These are phyloP conservation scores for Cryptus armator DNA, from an alignment of 2,888 invertebrate species.

Conservation along the genomic window DNA sequence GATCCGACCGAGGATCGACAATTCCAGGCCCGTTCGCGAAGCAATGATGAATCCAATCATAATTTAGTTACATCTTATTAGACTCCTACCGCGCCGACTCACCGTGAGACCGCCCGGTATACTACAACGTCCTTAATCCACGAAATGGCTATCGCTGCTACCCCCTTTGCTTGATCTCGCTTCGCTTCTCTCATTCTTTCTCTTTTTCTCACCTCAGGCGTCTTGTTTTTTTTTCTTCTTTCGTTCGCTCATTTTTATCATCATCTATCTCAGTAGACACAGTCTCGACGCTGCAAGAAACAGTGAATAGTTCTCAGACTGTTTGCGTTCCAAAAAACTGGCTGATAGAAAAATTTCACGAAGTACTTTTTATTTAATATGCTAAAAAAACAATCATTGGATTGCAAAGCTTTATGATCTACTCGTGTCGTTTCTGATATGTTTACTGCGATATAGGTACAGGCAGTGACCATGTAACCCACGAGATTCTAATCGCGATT, in stretches of 20 bases:
- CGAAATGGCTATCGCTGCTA: conserved; percentile 79
- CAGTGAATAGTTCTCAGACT: not conserved
- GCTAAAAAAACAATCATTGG: too few relatives aligned
- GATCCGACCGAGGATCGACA: conserved; percentile 76
- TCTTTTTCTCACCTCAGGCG: conserved; percentile 20
- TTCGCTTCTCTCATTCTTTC: conserved; percentile 69
- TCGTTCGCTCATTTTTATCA: not conserved
- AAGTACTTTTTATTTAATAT: too few relatives aligned
- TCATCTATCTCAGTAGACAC: not conserved
- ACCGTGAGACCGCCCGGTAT: conserved; percentile 83
- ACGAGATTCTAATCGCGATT: too few relatives aligned
- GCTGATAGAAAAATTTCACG: too few relatives aligned
- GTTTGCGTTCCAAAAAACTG: not conserved
- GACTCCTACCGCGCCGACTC: conserved; percentile 83
- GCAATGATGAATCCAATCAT: conserved; percentile 85
- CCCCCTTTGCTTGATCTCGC: conserved; percentile 60
- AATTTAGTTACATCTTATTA: conserved; percentile 85
- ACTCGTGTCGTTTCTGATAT: too few relatives aligned
- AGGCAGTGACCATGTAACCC: too few relatives aligned
- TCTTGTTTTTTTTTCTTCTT: not conserved
- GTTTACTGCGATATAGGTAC: too few relatives aligned
- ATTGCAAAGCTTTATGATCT: too few relatives aligned
- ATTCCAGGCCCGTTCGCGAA: conserved; percentile 81
- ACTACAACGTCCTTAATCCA: conserved; percentile 82
- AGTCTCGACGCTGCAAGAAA: not conserved